These are phyloP conservation scores for Entosphenus tridentatus DNA, from an alignment of 2,113 vertebrate species.

Conservation along the genomic window DNA sequence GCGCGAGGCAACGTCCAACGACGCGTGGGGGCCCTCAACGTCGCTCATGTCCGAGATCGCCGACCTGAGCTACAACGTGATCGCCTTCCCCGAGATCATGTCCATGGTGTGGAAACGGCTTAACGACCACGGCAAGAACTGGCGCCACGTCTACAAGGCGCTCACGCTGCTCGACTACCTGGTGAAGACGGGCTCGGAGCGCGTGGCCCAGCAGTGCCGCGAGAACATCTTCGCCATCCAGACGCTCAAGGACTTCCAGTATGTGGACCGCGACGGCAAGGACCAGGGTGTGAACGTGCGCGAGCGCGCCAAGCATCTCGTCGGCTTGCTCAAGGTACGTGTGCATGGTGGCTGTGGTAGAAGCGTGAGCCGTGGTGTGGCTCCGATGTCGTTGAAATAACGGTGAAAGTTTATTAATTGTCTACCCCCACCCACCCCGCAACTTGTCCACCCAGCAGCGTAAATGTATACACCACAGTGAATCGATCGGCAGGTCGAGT, in stretches of 20 bases:
- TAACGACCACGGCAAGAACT: conserved; percentile 73
- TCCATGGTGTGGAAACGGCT: conserved; percentile 69
- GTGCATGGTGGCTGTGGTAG: background rate
- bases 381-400: background rate
- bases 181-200: conserved; percentile 71
- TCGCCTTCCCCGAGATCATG: conserved; percentile 20
- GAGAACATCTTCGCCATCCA: conserved; percentile 80
- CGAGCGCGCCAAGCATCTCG: conserved; percentile 70
- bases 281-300: conserved; percentile 76
- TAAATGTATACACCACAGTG: no score
- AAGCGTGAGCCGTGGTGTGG: background rate
- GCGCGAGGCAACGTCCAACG: conserved; percentile 60
- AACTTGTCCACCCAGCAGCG: no score
- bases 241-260: conserved; percentile 74
- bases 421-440: no score
- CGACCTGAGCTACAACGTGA: conserved; percentile 64
- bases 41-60: conserved; percentile 72
- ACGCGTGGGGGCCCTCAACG: conserved; percentile 66
- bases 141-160: conserved; percentile 74
- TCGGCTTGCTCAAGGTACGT: conserved; percentile 41
- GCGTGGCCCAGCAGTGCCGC: conserved; percentile 64
- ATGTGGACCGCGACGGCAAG: conserved; percentile 64
- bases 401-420: no score
- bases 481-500: no score
- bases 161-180: conserved; percentile 85